A percentile compares a stretch with the other conserved stretches of the same genome.
Conservation (phyloP, 2,797 vertebrate genomes). For the Epinephelus malabaricus region DNA sequence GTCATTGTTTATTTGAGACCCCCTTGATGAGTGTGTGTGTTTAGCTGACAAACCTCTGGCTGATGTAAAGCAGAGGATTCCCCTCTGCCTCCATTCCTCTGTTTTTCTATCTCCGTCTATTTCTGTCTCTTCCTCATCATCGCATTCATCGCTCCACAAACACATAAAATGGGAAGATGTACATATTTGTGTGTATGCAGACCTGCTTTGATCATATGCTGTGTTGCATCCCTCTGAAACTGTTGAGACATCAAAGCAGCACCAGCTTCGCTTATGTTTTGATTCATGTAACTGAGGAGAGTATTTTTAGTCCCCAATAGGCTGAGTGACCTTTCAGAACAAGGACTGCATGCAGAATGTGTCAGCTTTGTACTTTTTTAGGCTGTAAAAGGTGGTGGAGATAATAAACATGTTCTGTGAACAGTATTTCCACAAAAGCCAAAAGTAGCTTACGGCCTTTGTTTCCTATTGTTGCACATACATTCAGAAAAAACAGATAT, state of each 20-base stretch:
- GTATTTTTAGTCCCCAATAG: conserved; percentile 21
- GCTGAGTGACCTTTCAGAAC: conserved; percentile 8
- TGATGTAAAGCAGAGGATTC: conserved; percentile 30
- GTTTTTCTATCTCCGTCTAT: neutral
- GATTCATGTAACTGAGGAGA: conserved; percentile 21
- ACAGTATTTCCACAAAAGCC: neutral
- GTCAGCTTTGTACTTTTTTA: conserved; percentile 4
- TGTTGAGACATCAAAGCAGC: conserved; percentile 20
- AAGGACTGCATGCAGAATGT: conserved; percentile 1
- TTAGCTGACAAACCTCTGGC: neutral
- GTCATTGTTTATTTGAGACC: conserved; percentile 8
- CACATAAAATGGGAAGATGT: neutral
- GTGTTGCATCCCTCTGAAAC: conserved; percentile 8
- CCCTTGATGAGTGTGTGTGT: conserved; percentile 5
- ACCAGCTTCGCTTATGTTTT: conserved; percentile 1
- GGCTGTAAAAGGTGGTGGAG: neutral
- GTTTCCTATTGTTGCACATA: neutral
- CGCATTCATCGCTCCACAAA: neutral
- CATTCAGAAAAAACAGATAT: neutral
- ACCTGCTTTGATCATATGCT: conserved; percentile 2
- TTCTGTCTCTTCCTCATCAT: neutral
- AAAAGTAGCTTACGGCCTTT: neutral
- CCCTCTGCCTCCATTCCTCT: neutral
- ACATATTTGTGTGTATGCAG: neutral
- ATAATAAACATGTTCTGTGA: neutral